Conservation (phyloP, 1,140 invertebrate species). For the Vanessa tameamea region DNA sequence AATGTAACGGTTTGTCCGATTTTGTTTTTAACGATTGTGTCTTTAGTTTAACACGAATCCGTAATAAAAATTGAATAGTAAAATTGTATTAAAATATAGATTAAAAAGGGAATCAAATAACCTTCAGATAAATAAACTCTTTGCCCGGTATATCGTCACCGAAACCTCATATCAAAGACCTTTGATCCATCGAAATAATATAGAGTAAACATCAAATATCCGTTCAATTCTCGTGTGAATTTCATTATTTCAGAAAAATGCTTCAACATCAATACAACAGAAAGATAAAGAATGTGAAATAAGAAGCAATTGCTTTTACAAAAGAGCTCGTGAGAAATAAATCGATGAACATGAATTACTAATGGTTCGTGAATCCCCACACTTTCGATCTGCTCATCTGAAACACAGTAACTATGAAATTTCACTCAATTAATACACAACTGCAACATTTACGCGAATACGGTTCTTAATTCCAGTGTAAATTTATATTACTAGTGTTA, state of each 20-base stretch:
- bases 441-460: conserved; percentile 31
- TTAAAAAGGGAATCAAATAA: no score
- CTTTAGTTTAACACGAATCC: no score
- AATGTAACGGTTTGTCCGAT: no score
- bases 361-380: conserved; percentile 29
- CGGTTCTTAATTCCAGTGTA: no score
- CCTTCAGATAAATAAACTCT: no score
- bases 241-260: conserved; percentile 21
- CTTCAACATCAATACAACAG: conserved; percentile 43
- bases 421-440: conserved; percentile 25
- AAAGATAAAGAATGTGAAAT: conserved; percentile 38
- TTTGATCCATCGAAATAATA: background rate
- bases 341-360: conserved; percentile 13
- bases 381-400: conserved; percentile 51
- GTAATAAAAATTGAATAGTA: no score
- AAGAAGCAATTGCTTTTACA: conserved; percentile 40
- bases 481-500: no score
- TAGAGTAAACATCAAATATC: background rate
- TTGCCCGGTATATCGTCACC: no score
- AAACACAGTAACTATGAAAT: conserved; percentile 63
- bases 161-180: background rate
- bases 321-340: conserved; percentile 24
- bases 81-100: no score
- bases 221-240: background rate
- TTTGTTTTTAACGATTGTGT: no score